Percentiles rank a stretch among this genome's conserved stretches.
phyloP scores from a whole-genome alignment of 2,113 vertebrate genomes.

The Arenaria interpres region DNA sequence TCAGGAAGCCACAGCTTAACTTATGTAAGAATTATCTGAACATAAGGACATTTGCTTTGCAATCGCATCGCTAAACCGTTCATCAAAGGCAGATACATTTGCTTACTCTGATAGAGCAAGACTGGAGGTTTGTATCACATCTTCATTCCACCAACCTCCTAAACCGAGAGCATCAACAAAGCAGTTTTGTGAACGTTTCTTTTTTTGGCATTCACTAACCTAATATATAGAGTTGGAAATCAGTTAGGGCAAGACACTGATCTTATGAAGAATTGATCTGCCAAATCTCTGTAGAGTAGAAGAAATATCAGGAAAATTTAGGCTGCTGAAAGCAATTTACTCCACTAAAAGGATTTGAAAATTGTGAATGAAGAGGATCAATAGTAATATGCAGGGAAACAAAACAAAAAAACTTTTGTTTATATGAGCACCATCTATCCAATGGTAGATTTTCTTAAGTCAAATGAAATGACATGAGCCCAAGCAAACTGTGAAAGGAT shows the following conservation, averaged over 20 bases:
- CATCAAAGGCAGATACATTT: conserved; percentile 27
- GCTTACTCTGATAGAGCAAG: not conserved
- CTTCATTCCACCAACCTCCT: not conserved
- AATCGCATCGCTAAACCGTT: not conserved
- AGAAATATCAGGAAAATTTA: conserved; percentile 51
- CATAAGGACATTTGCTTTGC: not conserved
- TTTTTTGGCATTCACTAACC: conserved; percentile 36
- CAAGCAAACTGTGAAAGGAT: conserved; percentile 7
- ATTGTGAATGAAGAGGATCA: conserved; percentile 59
- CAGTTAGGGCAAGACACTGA: conserved; percentile 25
- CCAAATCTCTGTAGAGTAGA: conserved; percentile 46
- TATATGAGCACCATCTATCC: conserved; percentile 26
- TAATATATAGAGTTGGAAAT: conserved; percentile 57
- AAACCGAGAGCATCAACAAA: not conserved
- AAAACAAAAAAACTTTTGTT: conserved; percentile 38
- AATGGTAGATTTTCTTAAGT: conserved; percentile 32
- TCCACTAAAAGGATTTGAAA: conserved; percentile 49
- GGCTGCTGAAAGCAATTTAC: conserved; percentile 42
- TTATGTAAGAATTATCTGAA: not conserved
- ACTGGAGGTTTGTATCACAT: conserved; percentile 1
- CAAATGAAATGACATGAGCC: not conserved
- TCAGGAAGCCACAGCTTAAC: not conserved
- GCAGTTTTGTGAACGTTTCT: not conserved
- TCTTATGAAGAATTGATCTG: conserved; percentile 59
- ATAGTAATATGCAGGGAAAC: conserved; percentile 33